A percentile compares a stretch with the other conserved stretches of the same genome.
These are phyloP conservation scores for Morpho deidamia DNA, from an alignment of 2,888 invertebrate species.

Conservation along the genomic window DNA sequence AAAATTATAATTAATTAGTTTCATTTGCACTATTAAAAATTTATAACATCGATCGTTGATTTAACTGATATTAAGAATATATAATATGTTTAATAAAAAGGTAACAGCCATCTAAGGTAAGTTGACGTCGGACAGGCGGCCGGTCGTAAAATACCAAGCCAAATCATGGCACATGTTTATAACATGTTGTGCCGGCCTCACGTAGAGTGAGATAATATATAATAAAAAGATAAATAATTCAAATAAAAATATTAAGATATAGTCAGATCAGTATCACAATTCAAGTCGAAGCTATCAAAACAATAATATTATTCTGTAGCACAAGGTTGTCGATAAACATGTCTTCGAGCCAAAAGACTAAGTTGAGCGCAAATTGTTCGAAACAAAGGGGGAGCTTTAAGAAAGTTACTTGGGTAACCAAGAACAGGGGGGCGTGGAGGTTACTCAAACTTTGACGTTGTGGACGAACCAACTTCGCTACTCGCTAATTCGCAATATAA, in stretches of 20 bases:
- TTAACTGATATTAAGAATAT: too few relatives aligned
- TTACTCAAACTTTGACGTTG: conserved; percentile 66
- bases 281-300: conserved; percentile 11
- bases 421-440: conserved; percentile 42
- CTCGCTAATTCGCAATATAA: conserved; percentile 75
- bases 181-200: too few relatives aligned
- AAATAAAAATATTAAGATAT: not conserved
- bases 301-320: conserved; percentile 22
- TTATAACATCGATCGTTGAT: too few relatives aligned
- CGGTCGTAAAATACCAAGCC: too few relatives aligned
- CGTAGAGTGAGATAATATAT: too few relatives aligned
- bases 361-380: conserved; percentile 52
- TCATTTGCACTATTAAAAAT: too few relatives aligned
- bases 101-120: too few relatives aligned
- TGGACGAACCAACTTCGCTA: conserved; percentile 59
- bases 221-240: not conserved
- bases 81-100: too few relatives aligned
- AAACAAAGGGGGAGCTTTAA: conserved; percentile 66
- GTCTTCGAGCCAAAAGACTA: conserved; percentile 49
- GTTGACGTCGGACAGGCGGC: too few relatives aligned
- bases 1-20: too few relatives aligned
- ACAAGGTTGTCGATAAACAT: conserved; percentile 53
- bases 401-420: conserved; percentile 56
- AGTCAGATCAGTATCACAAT: conserved; percentile 3
- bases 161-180: too few relatives aligned